phyloP scores from a whole-genome alignment of 2,888 invertebrate species.

The Cheilosia vernalis region DNA sequence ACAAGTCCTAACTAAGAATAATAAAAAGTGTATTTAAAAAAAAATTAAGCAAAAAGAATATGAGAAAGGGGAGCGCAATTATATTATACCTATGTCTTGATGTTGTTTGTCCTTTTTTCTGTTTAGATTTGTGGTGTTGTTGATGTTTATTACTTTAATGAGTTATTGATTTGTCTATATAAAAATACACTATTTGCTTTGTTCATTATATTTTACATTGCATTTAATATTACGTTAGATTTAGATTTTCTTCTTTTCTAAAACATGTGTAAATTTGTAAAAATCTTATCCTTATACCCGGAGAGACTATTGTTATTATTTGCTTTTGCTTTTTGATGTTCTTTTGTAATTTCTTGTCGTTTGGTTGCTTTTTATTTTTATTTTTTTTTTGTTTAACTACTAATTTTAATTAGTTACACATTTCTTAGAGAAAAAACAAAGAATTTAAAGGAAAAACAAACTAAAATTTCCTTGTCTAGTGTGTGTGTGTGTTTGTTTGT shows the following conservation, averaged over 20 bases:
- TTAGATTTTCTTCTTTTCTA: conserved; percentile 51
- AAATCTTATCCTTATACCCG: conserved; percentile 73
- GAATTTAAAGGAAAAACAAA: conserved; percentile 39
- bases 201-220: conserved; percentile 74
- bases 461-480: conserved; percentile 59
- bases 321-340: conserved; percentile 19
- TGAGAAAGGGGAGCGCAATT: conserved; percentile 31
- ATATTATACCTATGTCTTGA: conserved; percentile 9
- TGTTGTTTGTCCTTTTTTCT: conserved; percentile 47
- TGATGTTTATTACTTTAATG: conserved; percentile 51
- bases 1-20: conserved; percentile 65
- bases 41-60: conserved; percentile 18
- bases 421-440: conserved; percentile 32
- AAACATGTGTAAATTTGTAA: conserved; percentile 75
- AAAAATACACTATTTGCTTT: conserved; percentile 75
- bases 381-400: conserved; percentile 36
- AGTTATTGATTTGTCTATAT: conserved; percentile 74
- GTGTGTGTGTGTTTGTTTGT: conserved; percentile 21
- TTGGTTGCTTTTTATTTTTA: conserved; percentile 28
- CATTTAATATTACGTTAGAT: conserved; percentile 58
- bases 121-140: conserved; percentile 19
- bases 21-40: conserved; percentile 54
- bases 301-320: conserved; percentile 49
- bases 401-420: conserved; percentile 58
- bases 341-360: conserved; percentile 29